A percentile compares a stretch with the other conserved stretches of the same genome.
Evolutionary conservation across 2,113 vertebrate genomes (phyloP).

Genomic region (Anas platyrhynchos): DNA sequence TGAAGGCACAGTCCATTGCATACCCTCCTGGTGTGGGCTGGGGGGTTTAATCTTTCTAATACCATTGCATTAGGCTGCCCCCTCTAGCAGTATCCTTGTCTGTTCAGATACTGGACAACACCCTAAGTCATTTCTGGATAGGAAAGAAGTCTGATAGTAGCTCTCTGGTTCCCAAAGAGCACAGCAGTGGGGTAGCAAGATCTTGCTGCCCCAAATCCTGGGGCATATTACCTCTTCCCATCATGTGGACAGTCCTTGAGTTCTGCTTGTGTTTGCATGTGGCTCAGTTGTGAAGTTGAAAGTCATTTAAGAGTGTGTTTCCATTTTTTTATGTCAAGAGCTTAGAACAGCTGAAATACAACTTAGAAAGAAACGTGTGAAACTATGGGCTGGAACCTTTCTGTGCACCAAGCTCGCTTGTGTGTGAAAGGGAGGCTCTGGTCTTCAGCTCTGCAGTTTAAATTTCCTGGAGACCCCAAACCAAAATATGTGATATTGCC

Average conservation of each 20-base stretch:
- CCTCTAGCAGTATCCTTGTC: not conserved
- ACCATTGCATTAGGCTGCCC: too few species aligned
- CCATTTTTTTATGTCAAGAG: not conserved
- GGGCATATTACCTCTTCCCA: rapidly evolving
- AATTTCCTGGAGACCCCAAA: not conserved
- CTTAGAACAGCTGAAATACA: not conserved
- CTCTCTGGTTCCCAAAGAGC: rapidly evolving
- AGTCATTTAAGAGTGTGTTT: not conserved
- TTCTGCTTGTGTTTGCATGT: not conserved
- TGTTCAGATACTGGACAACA: not conserved
- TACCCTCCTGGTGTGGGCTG: not conserved
- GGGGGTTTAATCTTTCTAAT: not conserved
- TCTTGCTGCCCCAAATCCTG: not conserved
- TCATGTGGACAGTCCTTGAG: rapidly evolving
- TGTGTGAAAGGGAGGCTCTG: not conserved
- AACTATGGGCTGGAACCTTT: not conserved
- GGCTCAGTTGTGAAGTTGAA: not conserved
- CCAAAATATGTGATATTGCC: not conserved
- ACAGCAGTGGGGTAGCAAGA: not conserved
- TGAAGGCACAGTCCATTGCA: not conserved
- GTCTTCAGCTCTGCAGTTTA: not conserved
- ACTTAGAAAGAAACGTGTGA: not conserved
- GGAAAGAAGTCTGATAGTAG: not conserved
- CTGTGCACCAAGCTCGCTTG: not conserved
- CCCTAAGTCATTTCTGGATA: not conserved